Percentiles rank a stretch among this genome's conserved stretches.
Evolutionary conservation across 2,888 invertebrate species (phyloP).

Genomic region (Nephrocerus scutellatus): DNA sequence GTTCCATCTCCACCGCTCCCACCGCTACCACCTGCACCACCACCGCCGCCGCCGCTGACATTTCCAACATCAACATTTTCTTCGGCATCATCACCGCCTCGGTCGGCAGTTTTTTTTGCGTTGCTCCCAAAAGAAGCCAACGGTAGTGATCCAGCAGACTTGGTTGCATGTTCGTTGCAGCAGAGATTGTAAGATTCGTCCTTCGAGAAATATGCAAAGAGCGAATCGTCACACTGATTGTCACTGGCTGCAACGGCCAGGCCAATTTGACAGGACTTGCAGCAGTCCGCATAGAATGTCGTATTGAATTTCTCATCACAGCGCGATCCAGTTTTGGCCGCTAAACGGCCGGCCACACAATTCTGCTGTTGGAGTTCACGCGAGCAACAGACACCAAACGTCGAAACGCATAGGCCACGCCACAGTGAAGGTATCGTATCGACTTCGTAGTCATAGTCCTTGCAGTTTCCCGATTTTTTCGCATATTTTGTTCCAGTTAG

Average conservation of each 20-base stretch:
- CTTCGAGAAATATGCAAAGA: slow-evolving; percentile 42
- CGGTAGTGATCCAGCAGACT: too few species aligned
- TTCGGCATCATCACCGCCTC: not conserved
- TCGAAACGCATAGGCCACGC: slow-evolving; percentile 56
- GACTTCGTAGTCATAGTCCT: slow-evolving; percentile 50
- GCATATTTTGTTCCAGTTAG: slow-evolving; percentile 51
- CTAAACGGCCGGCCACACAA: slow-evolving; percentile 39
- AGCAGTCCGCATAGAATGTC: slow-evolving; percentile 51
- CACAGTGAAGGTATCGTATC: slow-evolving; percentile 52
- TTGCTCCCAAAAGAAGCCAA: too few species aligned
- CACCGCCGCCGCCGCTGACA: slow-evolving; percentile 18
- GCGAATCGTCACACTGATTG: slow-evolving; percentile 51
- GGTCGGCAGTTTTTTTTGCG: not conserved
- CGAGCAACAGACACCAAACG: slow-evolving; percentile 59
- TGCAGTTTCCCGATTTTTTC: slow-evolving; percentile 48
- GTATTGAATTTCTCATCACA: slow-evolving; percentile 33
- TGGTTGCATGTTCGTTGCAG: slow-evolving; percentile 46
- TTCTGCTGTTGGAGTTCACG: slow-evolving; percentile 47
- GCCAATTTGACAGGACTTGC: slow-evolving; percentile 59
- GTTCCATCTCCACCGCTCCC: slow-evolving; percentile 15
- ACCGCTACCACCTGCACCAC: slow-evolving; percentile 11
- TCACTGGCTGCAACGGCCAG: slow-evolving; percentile 52
- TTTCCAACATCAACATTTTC: slow-evolving; percentile 14
- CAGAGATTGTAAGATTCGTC: slow-evolving; percentile 58
- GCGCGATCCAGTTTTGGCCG: slow-evolving; percentile 35